Evolutionary conservation across 2,888 invertebrate species (phyloP).

Genomic region (Idaea dimidiata): DNA sequence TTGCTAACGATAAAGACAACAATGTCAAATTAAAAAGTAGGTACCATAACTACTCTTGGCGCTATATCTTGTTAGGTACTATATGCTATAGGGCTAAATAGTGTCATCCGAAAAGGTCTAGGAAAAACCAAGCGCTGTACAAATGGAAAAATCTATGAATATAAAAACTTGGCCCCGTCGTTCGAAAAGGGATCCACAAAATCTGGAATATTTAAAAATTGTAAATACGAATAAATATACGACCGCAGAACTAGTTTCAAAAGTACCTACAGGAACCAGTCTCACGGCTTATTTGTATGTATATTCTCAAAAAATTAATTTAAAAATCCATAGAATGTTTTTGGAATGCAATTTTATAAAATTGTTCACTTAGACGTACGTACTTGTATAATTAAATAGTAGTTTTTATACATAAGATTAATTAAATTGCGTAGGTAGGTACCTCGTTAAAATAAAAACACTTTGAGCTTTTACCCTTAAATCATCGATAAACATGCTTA

Average conservation of each 20-base stretch:
- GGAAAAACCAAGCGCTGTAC: conserved; percentile 25
- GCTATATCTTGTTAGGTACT: conserved; percentile 33
- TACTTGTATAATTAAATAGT: conserved; percentile 33
- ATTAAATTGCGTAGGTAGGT: conserved; percentile 57
- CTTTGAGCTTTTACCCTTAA: conserved; percentile 75
- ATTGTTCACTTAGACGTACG: conserved; percentile 41
- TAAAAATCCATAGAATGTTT: conserved; percentile 60
- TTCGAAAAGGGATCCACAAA: conserved; percentile 70
- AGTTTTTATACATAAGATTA: conserved; percentile 34
- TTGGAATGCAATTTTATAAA: conserved; percentile 67
- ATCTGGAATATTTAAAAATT: conserved; percentile 64
- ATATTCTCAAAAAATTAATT: conserved; percentile 61
- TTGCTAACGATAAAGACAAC: conserved; percentile 33
- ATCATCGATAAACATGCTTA: conserved; percentile 71
- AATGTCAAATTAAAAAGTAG: conserved; percentile 58
- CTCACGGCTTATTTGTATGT: conserved; percentile 55
- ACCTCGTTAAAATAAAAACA: conserved; percentile 68
- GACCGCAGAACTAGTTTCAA: conserved; percentile 55
- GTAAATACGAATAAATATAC: conserved; percentile 49
- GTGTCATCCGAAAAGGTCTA: conserved; percentile 14
- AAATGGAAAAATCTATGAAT: conserved; percentile 44
- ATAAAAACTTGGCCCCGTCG: conserved; percentile 75
- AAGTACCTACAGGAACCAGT: conserved; percentile 69
- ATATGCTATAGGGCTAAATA: conserved; percentile 14
- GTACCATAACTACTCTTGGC: conserved; percentile 65